Conservation (phyloP, 2,797 vertebrate genomes). For the Anabas testudineus region DNA sequence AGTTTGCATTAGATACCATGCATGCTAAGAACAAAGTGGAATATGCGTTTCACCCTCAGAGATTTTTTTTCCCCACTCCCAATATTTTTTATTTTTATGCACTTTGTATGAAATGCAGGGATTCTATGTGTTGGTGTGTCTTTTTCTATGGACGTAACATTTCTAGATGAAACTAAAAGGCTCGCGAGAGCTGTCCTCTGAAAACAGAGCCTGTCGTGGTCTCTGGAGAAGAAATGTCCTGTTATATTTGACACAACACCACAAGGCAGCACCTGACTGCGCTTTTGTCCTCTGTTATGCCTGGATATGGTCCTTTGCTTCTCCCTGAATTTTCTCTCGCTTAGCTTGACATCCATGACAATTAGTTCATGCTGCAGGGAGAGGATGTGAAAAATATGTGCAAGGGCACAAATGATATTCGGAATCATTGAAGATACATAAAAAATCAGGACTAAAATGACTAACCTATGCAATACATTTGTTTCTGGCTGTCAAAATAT, state of each 20-base stretch:
- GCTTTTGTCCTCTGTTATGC: constrained; percentile 63
- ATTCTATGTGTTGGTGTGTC: constrained; percentile 19
- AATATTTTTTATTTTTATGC: too few species aligned
- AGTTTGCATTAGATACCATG: constrained; percentile 1
- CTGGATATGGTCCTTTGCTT: constrained; percentile 45
- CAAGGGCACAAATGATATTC: constrained; percentile 43
- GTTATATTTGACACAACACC: constrained; percentile 47
- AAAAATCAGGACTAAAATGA: constrained; percentile 16
- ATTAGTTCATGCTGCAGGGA: constrained; percentile 59
- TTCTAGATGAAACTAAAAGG: constrained; percentile 44
- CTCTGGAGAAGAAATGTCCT: constrained; percentile 43
- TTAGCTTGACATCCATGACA: constrained; percentile 63
- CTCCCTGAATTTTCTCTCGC: constrained; percentile 23
- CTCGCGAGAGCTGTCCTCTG: constrained; percentile 6
- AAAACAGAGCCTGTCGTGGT: constrained; percentile 31
- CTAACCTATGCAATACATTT: too few species aligned
- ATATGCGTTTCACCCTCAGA: not conserved
- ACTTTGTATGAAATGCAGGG: not conserved
- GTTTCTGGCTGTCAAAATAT: too few species aligned
- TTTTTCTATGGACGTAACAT: constrained; percentile 23
- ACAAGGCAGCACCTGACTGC: constrained; percentile 48
- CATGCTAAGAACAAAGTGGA: not conserved
- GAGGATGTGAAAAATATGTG: constrained; percentile 53
- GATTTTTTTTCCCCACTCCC: too few species aligned
- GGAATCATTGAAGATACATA: constrained; percentile 14